Base-by-base conservation (phyloP, 1,140 invertebrate genomes). In the Rhagoletis zephyria region DNA sequence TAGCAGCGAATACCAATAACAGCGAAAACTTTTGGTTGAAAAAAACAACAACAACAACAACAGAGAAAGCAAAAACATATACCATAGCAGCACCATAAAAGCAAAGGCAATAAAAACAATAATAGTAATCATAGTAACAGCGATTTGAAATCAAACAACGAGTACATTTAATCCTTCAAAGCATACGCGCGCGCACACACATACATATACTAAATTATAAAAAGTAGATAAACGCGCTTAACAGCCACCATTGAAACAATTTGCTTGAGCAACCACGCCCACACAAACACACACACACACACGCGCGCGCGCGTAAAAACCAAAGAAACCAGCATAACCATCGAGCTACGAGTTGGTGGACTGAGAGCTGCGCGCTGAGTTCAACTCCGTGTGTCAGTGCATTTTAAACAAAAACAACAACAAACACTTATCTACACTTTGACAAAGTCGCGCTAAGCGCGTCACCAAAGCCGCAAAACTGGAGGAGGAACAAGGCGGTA, bases 81-180 rank as follows among this genome's bases (percentile, higher is more conserved):
- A 56, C 60, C 19, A 85, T 30, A 87, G 67, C 42, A 5, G n/a
- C 4, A 56, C 14, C 59, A 4, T 9, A 30, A 30, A 30, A 65
- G 48, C 51, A 61, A 87, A 67, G 85, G 59, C 77, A 85, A 85
- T 10, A 87, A 64, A 59, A 85, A 61, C 10, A 60, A 61, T 74
- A 87, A 61, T 70, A 64, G 81, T 51, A 87, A 87, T 70, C 51
- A 56, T 14, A 70, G 81, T 81, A 85, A 85, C 56, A 85, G 48
- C 64, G 67, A 64, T 67, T 56, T 16, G 56, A 86, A 86, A 87
- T 64, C 30, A 85, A 67, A 85, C 65, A 67, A 64, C 85, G 85
- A 88, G 59, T 42, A 63, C 67, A 63, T 87, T 45, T 60, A 77
- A 87, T 77, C 65, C 56, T 74, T 61, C 51, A 77, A 56, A 77